phyloP scores from a whole-genome alignment of 2,113 vertebrate genomes.

The Rhagologus leucostigma region DNA sequence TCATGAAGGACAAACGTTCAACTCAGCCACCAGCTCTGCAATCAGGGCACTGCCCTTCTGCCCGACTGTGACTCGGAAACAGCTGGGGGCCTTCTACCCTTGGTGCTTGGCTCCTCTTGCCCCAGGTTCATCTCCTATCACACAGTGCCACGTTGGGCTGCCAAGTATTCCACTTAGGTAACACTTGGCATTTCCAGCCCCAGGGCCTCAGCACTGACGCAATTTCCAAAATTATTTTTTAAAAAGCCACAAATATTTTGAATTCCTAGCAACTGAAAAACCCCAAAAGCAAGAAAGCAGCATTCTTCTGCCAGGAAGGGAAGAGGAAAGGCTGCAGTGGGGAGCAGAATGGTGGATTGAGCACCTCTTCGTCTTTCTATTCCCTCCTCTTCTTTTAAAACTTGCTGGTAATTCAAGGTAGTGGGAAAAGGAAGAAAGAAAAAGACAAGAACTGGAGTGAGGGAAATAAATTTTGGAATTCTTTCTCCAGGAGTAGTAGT shows the following conservation, averaged over 20 bases:
- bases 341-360: not conserved
- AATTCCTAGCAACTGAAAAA: conserved; percentile 62
- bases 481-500: not conserved
- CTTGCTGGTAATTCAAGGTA: not conserved
- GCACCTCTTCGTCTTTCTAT: not conserved
- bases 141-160: not conserved
- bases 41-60: not conserved
- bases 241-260: conserved; percentile 56
- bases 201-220: conserved; percentile 17
- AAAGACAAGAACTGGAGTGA: not conserved
- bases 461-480: not conserved
- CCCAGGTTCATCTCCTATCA: conserved; percentile 12
- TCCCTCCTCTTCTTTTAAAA: not conserved
- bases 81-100: not conserved
- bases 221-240: conserved; percentile 51
- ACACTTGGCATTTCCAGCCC: conserved; percentile 44
- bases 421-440: not conserved
- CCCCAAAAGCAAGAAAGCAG: conserved; percentile 29
- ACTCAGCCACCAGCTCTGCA: not conserved
- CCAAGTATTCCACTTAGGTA: conserved; percentile 51
- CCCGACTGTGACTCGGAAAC: not conserved
- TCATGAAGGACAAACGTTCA: not conserved
- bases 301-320: conserved; percentile 19
- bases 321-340: not conserved
- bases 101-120: not conserved